phyloP scores from a whole-genome alignment of 2,797 vertebrate species.

The Tadarida brasiliensis region DNA sequence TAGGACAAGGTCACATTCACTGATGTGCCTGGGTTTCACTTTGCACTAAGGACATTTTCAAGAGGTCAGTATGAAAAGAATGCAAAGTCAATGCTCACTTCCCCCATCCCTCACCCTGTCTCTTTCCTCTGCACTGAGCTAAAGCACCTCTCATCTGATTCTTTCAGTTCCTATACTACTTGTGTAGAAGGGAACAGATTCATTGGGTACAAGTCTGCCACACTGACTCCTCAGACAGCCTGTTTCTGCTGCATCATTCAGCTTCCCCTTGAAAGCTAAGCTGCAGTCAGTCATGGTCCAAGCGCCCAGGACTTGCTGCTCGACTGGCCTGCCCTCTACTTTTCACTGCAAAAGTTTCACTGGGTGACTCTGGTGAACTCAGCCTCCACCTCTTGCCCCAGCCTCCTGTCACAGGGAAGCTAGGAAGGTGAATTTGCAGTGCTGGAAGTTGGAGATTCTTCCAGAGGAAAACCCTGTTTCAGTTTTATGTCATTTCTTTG shows the following conservation, averaged over 20 bases:
- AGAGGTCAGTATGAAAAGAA: not conserved
- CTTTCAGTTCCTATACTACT: not conserved
- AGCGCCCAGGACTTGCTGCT: not conserved
- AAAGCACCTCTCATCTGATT: not conserved
- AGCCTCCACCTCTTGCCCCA: not conserved
- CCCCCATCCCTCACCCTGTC: not conserved
- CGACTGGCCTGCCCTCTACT: not conserved
- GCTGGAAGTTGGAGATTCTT: not conserved
- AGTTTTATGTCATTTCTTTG: not conserved
- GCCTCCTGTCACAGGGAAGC: not conserved
- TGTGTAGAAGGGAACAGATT: not conserved
- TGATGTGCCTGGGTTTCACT: not conserved
- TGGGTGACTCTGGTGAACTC: too few relatives aligned
- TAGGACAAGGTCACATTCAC: too few relatives aligned
- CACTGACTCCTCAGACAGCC: not conserved
- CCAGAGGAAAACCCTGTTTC: not conserved
- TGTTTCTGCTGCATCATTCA: not conserved
- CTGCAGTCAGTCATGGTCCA: not conserved
- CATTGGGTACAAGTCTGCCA: too few relatives aligned
- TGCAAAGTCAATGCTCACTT: accelerated
- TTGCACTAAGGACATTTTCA: not conserved
- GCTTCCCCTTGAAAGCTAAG: not conserved
- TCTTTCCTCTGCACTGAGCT: not conserved
- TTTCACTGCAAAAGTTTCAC: too few relatives aligned
- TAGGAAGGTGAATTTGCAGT: not conserved